phyloP scores from a whole-genome alignment of 2,797 vertebrate genomes.

The Oreonectes daqikongensis region DNA sequence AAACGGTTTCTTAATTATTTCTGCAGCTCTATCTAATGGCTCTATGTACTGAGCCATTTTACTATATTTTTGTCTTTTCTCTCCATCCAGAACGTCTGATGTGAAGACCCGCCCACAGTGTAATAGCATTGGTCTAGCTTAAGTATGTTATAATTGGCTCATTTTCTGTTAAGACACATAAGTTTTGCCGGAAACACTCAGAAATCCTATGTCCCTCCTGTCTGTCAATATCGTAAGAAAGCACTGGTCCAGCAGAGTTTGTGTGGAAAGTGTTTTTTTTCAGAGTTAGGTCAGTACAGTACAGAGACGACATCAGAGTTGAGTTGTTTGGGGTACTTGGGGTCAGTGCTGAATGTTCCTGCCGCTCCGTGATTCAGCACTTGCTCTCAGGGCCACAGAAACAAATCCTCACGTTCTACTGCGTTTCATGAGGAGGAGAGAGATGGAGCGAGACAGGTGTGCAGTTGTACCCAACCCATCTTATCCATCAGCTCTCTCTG shows the following conservation, averaged over 20 bases:
- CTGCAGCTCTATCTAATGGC: no score
- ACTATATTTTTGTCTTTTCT: neutral
- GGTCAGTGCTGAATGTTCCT: slow-evolving; percentile 49
- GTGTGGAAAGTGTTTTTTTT: neutral
- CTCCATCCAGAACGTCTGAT: no score
- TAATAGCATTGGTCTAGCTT: no score
- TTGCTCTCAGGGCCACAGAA: slow-evolving; percentile 78
- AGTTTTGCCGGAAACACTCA: neutral
- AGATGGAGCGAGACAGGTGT: slow-evolving; percentile 74
- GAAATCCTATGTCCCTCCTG: neutral
- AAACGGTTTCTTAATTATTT: no score
- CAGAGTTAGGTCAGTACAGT: slow-evolving; percentile 13
- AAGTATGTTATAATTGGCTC: no score
- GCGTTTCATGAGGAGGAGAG: slow-evolving; percentile 67
- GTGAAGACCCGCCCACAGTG: no score
- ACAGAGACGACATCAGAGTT: slow-evolving; percentile 1
- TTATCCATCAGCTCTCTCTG: slow-evolving; percentile 72
- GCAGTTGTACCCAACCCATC: slow-evolving; percentile 75
- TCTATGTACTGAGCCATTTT: neutral
- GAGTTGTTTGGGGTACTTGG: slow-evolving; percentile 6
- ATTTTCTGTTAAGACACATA: no score
- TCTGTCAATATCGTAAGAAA: neutral
- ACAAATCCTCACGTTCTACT: slow-evolving; percentile 80
- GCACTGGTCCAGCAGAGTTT: neutral
- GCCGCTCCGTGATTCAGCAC: slow-evolving; percentile 54